These are phyloP conservation scores for Drosophila paranaensis DNA, from an alignment of 2,888 invertebrate genomes.

Conservation along the genomic window DNA sequence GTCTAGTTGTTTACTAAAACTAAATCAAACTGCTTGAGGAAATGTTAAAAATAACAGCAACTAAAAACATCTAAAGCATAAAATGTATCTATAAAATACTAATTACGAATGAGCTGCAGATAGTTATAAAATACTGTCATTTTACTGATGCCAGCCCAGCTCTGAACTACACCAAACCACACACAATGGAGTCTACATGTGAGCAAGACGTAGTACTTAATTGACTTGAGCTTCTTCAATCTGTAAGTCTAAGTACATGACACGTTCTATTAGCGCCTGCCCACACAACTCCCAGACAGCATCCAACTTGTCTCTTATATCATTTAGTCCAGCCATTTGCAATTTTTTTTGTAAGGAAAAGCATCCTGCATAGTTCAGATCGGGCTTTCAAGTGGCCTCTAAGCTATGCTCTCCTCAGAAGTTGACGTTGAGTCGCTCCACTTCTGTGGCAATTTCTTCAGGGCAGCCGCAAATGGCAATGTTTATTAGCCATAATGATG, in stretches of 20 bases:
- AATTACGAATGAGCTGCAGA: too few relatives aligned
- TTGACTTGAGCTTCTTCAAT: not conserved
- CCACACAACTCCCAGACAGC: not conserved
- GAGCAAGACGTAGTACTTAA: not conserved
- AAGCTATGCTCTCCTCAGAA: conserved; percentile 15
- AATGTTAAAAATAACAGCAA: too few relatives aligned
- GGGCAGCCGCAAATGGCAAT: conserved; percentile 73
- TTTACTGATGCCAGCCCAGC: too few relatives aligned
- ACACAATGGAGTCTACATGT: not conserved
- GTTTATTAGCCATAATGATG: conserved; percentile 80
- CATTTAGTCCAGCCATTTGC: not conserved
- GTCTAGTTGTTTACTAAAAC: too few relatives aligned
- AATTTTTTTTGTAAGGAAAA: not conserved
- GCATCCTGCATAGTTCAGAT: conserved; percentile 3
- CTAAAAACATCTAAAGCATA: too few relatives aligned
- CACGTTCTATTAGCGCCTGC: not conserved
- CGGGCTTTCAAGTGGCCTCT: conserved; percentile 5
- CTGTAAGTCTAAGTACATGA: not conserved
- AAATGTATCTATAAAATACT: too few relatives aligned
- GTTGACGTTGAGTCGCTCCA: conserved; percentile 37
- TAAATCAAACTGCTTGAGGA: too few relatives aligned
- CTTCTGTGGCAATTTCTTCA: conserved; percentile 48
- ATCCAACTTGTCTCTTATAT: not conserved
- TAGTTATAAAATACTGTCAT: too few relatives aligned
- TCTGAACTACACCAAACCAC: not conserved